Base-by-base conservation (phyloP, 2,797 vertebrate species). In the Cichlasoma orientale region DNA sequence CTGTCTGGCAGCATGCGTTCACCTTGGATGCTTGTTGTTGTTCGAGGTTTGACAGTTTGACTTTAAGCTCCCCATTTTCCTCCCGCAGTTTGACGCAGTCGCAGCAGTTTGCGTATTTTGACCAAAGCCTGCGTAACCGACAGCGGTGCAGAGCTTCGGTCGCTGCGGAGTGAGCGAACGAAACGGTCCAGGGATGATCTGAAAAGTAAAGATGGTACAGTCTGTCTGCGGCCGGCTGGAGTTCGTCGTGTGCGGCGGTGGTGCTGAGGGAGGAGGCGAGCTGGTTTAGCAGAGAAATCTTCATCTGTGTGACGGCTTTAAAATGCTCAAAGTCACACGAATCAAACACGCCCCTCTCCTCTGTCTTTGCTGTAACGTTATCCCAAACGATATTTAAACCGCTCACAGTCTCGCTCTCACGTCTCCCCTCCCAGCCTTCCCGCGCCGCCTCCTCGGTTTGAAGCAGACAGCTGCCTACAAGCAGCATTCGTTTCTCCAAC, bases 71-170 rank as follows among this genome's bases (percentile, higher is more conserved):
- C 2, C 5, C 1, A 61, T 91, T 91, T 56, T 92, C 82, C 8
- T 82, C 75, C 41, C 0, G 29, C 54, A 90, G 44, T 53, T 47
- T 0, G 25, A 7, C 25, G 27, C 93, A 93, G 23, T 16, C 56
- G 63, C 70, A 66, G 81, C 90, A 92, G 78, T 31, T 56, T 33
- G 68, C 33, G 11, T 75, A 47, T 23, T 55, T 72, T 0, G 74
- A 41, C n/a, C 56, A 82, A 13, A 91, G 75, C 19, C 53, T 68
- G 63, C 54, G 23, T 2, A 92, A 5, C 3, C 21, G 83, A 38
- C 50, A 86, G 83, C 88, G 86, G 72, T 56, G 84, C 5, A 92
- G n/a, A 0, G 91, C 87, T 66, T 95, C 92, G 2, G 88, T 81
- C 1, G 88, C 89, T 2, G 88, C 87, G 0, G 84, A 86, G 73